Base-by-base conservation (phyloP, 2,888 invertebrate species). In the Magallana nippona region DNA sequence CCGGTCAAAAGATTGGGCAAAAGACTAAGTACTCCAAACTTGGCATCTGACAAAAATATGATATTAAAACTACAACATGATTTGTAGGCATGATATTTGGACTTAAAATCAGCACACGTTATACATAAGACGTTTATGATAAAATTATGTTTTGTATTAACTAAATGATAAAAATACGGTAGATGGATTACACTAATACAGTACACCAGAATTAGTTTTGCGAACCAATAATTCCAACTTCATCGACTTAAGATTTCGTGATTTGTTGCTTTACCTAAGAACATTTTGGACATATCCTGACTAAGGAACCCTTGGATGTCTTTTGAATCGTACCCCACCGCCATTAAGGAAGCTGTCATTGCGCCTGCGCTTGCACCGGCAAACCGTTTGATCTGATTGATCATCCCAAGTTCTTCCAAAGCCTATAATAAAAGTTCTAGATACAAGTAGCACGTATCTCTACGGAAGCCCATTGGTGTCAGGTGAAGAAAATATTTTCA, bases 281-380 rank as follows among this genome's bases (percentile, higher is more conserved):
- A 90, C 19, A 90, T 84, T n/a, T 86, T 82, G 17, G 89, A 88
- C 71, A 91, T 86, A 82, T 92, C 91, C 79, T 91, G 90, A 58
- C 89, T 88, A 56, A 92, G 88, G 82, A 90, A 91, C 56, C 89
- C 89, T 82, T 90, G 87, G 5, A 93, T 88, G 63, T 91, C 90
- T 11, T 88, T 82, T 0, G 91, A 89, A 78, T 89, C 84, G 86
- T 91, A 92, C 10, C 92, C 92, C 2, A 93, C 91, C 15, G 91
- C 90, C 10, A 92, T 86, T 8, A 92, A 88, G 0, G 92, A 86
- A 1, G 92, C 92, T 0, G 91, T 90, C 91, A 93, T 92, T 10
- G 92, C 92, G 0, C 93, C 93, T 0, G 92, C 92, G 84, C 92
- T 92, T 32, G 92, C 87, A 0, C 93, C 93, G 3, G 92, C 91